Evolutionary conservation across 2,797 vertebrate genomes (phyloP).

Genomic region (Lateolabrax maculatus): DNA sequence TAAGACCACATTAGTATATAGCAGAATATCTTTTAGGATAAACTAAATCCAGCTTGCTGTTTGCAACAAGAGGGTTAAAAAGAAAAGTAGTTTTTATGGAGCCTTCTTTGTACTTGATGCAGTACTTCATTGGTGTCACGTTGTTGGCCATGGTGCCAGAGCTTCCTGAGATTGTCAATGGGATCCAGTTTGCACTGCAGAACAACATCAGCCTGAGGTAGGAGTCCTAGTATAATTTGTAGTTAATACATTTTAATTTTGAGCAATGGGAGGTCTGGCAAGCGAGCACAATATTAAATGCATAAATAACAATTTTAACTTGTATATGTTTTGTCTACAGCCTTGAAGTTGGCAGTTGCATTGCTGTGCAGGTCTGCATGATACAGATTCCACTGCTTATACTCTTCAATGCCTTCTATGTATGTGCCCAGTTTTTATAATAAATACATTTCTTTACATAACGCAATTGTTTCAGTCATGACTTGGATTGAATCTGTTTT

Average conservation of each 20-base stretch:
- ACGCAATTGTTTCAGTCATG: not conserved
- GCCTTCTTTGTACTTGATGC: slow-evolving; percentile 1
- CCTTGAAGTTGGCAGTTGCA: slow-evolving; percentile 93
- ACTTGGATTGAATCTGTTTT: accelerated
- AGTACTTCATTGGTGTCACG: slow-evolving; percentile 94
- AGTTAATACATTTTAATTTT: not conserved
- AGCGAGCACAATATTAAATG: not conserved
- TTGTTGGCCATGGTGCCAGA: slow-evolving; percentile 93
- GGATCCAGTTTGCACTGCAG: slow-evolving; percentile 94
- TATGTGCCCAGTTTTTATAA: slow-evolving; percentile 76
- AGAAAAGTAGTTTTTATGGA: not conserved
- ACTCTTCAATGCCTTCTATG: slow-evolving; percentile 93
- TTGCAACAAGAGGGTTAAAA: not conserved
- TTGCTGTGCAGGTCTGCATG: slow-evolving; percentile 95
- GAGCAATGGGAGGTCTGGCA: not conserved
- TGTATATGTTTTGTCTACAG: slow-evolving; percentile 68
- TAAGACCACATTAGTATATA: not conserved
- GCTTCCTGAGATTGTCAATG: slow-evolving; percentile 92
- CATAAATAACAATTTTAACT: not conserved
- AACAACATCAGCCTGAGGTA: slow-evolving; percentile 95
- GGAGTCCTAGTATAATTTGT: not conserved
- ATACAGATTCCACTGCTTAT: slow-evolving; percentile 93
- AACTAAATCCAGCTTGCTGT: not conserved
- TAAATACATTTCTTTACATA: not conserved
- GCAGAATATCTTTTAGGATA: not conserved